Percentiles rank a stretch among this genome's conserved stretches.
Evolutionary conservation across 2,888 invertebrate genomes (phyloP).

Genomic region (Drosophila recens): DNA sequence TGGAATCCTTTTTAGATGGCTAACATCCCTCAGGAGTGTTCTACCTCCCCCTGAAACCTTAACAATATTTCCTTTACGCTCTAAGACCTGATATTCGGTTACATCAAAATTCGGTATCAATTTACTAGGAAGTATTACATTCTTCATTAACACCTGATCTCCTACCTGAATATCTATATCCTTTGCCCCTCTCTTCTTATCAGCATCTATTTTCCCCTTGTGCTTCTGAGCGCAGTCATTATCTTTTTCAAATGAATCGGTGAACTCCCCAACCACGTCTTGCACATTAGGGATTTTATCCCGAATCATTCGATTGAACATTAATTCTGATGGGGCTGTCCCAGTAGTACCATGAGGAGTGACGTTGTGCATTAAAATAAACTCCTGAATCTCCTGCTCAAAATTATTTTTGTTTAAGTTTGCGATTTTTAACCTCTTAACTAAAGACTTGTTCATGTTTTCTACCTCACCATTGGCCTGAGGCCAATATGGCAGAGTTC

Average conservation of each 20-base stretch:
- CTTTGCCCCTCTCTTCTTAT: no score
- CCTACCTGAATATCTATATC: no score
- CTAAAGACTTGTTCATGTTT: conserved; percentile 1
- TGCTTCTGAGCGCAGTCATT: no score
- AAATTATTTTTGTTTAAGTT: not conserved
- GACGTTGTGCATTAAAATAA: conserved; percentile 7
- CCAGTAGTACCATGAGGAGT: conserved; percentile 3
- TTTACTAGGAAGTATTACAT: no score
- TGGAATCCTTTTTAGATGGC: no score
- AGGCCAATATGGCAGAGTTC: conserved; percentile 8
- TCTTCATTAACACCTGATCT: no score
- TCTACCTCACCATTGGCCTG: conserved; percentile 10
- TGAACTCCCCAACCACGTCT: not conserved
- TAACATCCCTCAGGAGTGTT: no score
- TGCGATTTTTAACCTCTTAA: conserved; percentile 1
- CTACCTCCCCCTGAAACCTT: no score
- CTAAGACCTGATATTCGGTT: no score
- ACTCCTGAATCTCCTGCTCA: not conserved
- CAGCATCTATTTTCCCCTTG: no score
- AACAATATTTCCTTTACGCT: no score
- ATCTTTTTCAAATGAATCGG: not conserved
- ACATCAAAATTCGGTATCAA: no score
- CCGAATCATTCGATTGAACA: not conserved
- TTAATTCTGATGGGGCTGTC: not conserved
- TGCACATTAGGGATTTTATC: not conserved